A percentile compares a stretch with the other conserved stretches of the same genome.
Evolutionary conservation across 2,113 vertebrate genomes (phyloP).

Genomic region (Pao palembangensis): DNA sequence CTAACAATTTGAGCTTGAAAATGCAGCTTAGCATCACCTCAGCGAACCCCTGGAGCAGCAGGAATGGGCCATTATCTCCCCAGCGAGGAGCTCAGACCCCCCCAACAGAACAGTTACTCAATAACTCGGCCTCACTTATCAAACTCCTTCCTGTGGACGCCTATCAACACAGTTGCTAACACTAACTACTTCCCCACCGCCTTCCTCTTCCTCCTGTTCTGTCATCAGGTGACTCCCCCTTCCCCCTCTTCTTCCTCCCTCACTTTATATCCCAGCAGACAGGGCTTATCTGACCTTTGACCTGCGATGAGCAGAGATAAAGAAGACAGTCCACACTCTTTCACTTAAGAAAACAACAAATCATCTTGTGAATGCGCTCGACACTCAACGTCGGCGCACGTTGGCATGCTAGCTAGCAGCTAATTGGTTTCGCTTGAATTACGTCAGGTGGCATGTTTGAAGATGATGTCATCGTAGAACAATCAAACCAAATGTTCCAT

Average conservation of each 20-base stretch:
- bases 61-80: too few species aligned
- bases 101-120: conserved; percentile 41
- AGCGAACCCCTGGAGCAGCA: too few species aligned
- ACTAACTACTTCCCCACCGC: conserved; percentile 46
- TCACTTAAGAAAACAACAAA: conserved; percentile 57
- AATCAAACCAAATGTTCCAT: too few species aligned
- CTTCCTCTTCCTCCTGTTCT: conserved; percentile 60
- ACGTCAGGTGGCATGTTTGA: neutral
- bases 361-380: conserved; percentile 24
- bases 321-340: conserved; percentile 43
- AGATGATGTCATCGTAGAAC: too few species aligned
- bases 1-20: too few species aligned
- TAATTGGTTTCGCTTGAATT: neutral
- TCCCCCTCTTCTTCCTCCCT: neutral
- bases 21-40: too few species aligned
- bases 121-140: conserved; percentile 57
- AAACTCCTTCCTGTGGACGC: conserved; percentile 48
- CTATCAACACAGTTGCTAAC: conserved; percentile 64
- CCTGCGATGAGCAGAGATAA: conserved; percentile 61
- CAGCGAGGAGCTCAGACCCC: neutral
- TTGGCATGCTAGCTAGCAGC: neutral
- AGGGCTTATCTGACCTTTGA: conserved; percentile 67
- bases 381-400: neutral
- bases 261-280: conserved; percentile 54
- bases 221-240: conserved; percentile 54